Percentiles rank a stretch among this genome's conserved stretches.
phyloP scores from a whole-genome alignment of 1,140 invertebrate genomes.

The Plodia interpunctella region DNA sequence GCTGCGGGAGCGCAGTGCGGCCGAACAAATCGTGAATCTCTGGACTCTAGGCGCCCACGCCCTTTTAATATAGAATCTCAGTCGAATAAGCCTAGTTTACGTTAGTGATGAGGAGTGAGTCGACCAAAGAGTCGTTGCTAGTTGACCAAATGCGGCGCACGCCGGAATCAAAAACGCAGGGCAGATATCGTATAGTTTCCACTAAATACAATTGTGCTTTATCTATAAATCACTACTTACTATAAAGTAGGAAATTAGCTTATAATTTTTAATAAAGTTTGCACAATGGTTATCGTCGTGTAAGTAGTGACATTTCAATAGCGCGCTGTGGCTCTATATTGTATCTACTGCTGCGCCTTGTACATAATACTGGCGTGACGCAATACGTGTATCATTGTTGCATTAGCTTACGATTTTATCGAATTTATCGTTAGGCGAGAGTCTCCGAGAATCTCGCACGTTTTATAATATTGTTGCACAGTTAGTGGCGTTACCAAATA shows the following conservation, averaged over 20 bases:
- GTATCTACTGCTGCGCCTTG: neutral
- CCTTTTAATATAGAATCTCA: constrained; percentile 49
- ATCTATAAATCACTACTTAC: too few relatives aligned
- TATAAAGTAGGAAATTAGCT: too few relatives aligned
- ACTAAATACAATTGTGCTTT: neutral
- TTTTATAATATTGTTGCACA: neutral
- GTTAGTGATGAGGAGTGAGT: constrained; percentile 19
- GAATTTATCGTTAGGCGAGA: neutral
- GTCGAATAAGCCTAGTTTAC: constrained; percentile 39
- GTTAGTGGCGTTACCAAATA: constrained; percentile 43
- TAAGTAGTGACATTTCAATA: too few relatives aligned
- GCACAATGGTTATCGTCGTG: neutral
- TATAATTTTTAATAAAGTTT: too few relatives aligned
- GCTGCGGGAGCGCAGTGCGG: constrained; percentile 6
- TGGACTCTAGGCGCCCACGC: constrained; percentile 9
- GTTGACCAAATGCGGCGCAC: constrained; percentile 41
- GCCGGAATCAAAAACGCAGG: constrained; percentile 10
- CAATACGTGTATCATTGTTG: neutral
- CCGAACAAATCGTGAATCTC: constrained; percentile 20
- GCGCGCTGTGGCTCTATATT: neutral
- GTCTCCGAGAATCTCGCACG: neutral
- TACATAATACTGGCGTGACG: neutral
- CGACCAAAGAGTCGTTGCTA: constrained; percentile 31
- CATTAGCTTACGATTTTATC: neutral
- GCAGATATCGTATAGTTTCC: neutral